A percentile compares a stretch with the other conserved stretches of the same genome.
These are phyloP conservation scores for Lophius piscatorius DNA, from an alignment of 2,113 vertebrate genomes.

Conservation along the genomic window DNA sequence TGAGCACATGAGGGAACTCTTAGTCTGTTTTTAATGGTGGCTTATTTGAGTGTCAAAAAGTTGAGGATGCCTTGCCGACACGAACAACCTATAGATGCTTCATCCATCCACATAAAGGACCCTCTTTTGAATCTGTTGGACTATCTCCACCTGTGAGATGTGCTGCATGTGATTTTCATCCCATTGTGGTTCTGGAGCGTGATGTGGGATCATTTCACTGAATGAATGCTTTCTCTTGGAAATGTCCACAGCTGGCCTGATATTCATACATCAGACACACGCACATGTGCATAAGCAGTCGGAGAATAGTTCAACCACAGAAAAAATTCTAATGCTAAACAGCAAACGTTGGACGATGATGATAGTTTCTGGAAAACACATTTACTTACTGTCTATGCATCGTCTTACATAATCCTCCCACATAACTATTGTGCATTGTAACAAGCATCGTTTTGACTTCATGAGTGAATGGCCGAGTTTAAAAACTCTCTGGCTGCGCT, in stretches of 20 bases:
- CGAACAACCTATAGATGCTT: neutral
- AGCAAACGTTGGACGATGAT: constrained; percentile 58
- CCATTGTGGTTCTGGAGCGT: constrained; percentile 64
- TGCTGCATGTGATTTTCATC: constrained; percentile 70
- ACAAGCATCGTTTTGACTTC: constrained; percentile 16
- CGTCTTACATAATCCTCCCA: constrained; percentile 62
- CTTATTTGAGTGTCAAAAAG: no score
- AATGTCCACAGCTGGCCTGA: constrained; percentile 50
- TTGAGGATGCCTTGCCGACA: neutral
- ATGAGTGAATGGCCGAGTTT: constrained; percentile 25
- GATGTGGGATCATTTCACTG: constrained; percentile 63
- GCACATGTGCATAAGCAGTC: constrained; percentile 5
- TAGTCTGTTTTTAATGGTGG: no score
- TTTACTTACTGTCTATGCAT: constrained; percentile 47
- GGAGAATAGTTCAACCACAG: constrained; percentile 43
- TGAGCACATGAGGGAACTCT: neutral
- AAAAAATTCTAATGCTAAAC: constrained; percentile 56
- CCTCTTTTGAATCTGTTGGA: constrained; percentile 7
- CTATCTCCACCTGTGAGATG: constrained; percentile 13
- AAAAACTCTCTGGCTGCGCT: constrained; percentile 33
- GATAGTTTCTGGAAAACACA: constrained; percentile 69
- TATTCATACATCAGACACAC: constrained; percentile 19
- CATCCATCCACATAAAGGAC: constrained; percentile 1
- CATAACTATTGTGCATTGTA: constrained; percentile 55
- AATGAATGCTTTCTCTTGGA: constrained; percentile 68